Conservation (phyloP, 2,113 vertebrate genomes). For the Leucopternis melanops region DNA sequence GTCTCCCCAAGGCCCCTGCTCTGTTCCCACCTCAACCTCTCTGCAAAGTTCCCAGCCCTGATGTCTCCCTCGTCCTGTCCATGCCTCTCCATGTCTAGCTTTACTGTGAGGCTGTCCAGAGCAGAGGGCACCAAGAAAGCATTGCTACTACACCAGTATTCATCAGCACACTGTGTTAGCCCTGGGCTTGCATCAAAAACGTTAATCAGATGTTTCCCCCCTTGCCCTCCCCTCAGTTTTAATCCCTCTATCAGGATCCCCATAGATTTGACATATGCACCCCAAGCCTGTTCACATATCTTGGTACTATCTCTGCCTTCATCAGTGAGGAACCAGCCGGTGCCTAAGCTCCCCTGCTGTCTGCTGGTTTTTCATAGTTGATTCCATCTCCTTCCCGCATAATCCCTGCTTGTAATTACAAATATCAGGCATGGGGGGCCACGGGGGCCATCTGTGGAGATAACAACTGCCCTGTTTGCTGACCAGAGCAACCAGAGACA, state of each 20-base stretch:
- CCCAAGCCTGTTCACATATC: not conserved
- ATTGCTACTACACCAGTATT: not conserved
- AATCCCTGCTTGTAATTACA: constrained; percentile 53
- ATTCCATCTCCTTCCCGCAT: constrained; percentile 29
- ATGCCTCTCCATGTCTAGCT: not conserved
- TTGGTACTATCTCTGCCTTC: constrained; percentile 4
- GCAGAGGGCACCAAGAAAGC: not conserved
- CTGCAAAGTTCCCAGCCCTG: not conserved
- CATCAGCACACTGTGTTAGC: not conserved
- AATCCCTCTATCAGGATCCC: constrained; percentile 4
- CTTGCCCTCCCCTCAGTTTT: not conserved
- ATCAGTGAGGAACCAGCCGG: not conserved
- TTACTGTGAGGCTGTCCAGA: not conserved
- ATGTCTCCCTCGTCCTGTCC: not conserved
- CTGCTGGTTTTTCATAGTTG: not conserved
- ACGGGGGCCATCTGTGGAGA: not conserved
- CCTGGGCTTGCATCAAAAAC: not conserved
- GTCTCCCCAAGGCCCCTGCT: not conserved
- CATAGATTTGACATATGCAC: not conserved
- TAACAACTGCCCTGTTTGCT: not conserved
- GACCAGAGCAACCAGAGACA: not conserved
- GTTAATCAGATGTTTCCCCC: not conserved
- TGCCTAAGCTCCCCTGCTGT: not conserved
- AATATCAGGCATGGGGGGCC: not conserved
- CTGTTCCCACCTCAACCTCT: not conserved